phyloP scores from a whole-genome alignment of 2,888 invertebrate genomes.

The Noctua janthina region DNA sequence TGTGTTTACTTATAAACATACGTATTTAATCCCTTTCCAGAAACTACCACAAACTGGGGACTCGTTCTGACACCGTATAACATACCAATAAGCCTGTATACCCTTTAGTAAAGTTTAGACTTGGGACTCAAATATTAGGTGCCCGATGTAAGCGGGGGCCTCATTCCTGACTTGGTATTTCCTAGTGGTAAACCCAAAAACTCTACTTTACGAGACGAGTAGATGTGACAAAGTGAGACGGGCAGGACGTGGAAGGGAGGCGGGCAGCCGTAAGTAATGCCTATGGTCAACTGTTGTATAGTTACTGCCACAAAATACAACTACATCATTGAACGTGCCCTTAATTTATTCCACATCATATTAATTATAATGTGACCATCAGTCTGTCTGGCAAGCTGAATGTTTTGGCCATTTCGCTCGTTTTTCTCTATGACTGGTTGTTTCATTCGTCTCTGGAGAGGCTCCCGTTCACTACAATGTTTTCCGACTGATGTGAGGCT shows the following conservation, averaged over 20 bases:
- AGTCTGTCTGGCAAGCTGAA: background rate
- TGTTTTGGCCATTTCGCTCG: background rate
- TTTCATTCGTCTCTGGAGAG: constrained; percentile 23
- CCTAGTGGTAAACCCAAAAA: background rate
- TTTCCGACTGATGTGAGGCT: constrained; percentile 1
- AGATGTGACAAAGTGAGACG: background rate
- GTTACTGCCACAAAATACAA: background rate
- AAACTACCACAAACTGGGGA: background rate
- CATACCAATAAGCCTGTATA: background rate
- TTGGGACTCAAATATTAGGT: background rate
- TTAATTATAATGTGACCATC: background rate
- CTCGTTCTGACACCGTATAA: too few species aligned
- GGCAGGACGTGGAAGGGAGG: background rate
- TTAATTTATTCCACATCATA: background rate
- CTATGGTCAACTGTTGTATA: background rate
- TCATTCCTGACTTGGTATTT: background rate
- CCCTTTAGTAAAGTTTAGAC: background rate
- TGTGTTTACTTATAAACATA: background rate
- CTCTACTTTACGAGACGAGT: background rate
- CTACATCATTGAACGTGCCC: background rate
- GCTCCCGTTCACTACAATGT: constrained; percentile 15
- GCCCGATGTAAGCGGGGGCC: background rate
- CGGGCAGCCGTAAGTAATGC: background rate
- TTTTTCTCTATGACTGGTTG: constrained; percentile 17
- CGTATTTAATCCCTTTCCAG: background rate